phyloP scores from a whole-genome alignment of 2,797 vertebrate genomes.

The Menidia menidia region DNA sequence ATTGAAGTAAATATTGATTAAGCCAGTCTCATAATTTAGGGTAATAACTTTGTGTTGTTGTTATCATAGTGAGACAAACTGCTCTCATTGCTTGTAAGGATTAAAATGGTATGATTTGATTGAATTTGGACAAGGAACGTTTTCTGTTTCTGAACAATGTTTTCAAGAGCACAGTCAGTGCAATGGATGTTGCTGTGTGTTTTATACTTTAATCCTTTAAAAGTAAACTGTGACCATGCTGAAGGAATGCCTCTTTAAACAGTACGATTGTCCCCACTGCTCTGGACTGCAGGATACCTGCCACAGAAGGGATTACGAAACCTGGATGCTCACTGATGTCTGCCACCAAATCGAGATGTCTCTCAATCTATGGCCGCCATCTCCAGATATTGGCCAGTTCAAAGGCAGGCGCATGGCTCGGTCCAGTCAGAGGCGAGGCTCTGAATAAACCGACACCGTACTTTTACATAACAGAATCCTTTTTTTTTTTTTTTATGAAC shows the following conservation, averaged over 20 bases:
- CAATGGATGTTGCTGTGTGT: neutral
- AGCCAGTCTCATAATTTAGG: too few species aligned
- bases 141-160: neutral
- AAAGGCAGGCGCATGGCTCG: slow-evolving; percentile 25
- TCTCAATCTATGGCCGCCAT: neutral
- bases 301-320: slow-evolving; percentile 25
- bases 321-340: slow-evolving; percentile 17
- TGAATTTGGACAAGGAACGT: neutral
- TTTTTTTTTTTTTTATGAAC: neutral
- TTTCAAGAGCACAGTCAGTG: neutral
- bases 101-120: neutral
- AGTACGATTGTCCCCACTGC: slow-evolving; percentile 26
- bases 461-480: neutral
- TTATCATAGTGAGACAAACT: too few species aligned
- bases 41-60: too few species aligned
- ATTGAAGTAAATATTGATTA: too few species aligned
- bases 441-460: neutral
- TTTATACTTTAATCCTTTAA: slow-evolving; percentile 28
- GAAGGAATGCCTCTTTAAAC: slow-evolving; percentile 40
- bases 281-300: slow-evolving; percentile 29
- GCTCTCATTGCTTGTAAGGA: too few species aligned
- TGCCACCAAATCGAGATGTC: slow-evolving; percentile 33
- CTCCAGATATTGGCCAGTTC: slow-evolving; percentile 37
- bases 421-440: slow-evolving; percentile 20
- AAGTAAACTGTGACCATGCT: slow-evolving; percentile 56